These are phyloP conservation scores for Virgularia gustaviana DNA, from an alignment of 92 coral and sea anemone species.

Conservation along the genomic window DNA sequence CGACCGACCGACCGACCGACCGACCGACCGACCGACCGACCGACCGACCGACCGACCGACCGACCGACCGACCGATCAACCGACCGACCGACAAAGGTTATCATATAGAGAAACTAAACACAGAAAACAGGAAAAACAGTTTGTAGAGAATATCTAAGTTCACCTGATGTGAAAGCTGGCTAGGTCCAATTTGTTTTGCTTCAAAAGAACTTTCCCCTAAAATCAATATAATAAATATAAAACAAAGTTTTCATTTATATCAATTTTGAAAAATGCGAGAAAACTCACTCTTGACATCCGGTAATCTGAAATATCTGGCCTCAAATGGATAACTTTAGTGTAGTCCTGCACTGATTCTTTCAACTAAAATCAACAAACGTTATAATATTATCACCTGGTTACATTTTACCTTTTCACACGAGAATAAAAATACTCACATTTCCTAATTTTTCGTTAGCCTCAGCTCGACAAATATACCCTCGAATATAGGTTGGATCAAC, in stretches of 20 bases:
- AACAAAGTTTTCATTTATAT: background rate
- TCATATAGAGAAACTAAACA: too few species aligned
- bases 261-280: background rate
- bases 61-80: too few species aligned
- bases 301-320: constrained; percentile 85
- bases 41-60: too few species aligned
- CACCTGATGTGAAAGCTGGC: constrained; percentile 96
- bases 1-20: too few species aligned
- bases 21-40: too few species aligned
- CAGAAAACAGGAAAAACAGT: background rate
- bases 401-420: too few species aligned
- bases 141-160: background rate
- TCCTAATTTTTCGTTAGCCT: constrained; percentile 78
- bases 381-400: too few species aligned
- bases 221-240: constrained; percentile 8
- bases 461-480: constrained; percentile 96
- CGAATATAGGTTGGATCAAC: constrained; percentile 93
- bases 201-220: constrained; percentile 83
- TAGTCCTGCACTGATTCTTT: constrained; percentile 93
- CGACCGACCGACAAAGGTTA: too few species aligned
- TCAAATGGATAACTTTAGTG: constrained; percentile 82
- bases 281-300: constrained; percentile 90
- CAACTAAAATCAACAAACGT: constrained; percentile 45
- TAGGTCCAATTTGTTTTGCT: constrained; percentile 85
- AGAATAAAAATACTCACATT: constrained; percentile 56